Base-by-base conservation (phyloP, 2,888 invertebrate genomes). In the Rotaria macrura region DNA sequence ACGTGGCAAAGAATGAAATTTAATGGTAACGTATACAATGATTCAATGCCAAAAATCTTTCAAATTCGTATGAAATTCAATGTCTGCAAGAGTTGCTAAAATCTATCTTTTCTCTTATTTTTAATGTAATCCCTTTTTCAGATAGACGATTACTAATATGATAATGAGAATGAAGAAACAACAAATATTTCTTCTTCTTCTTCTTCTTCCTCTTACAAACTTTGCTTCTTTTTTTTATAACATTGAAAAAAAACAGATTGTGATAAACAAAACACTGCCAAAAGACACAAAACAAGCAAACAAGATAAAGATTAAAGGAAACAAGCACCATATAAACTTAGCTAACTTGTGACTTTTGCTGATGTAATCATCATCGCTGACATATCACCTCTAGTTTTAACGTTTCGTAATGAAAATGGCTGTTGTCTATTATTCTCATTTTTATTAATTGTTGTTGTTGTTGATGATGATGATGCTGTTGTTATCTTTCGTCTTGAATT, bases 401-500 rank as follows among this genome's bases (percentile, higher is more conserved):
- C 38, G 25, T 79, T 79, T 79, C 43, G 23, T 43, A 79, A 79
- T 79, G 79, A 79, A 79, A 79, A 79, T 43, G 43, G 40, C n/a
- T 65, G 17, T 6, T 65, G 65, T 34, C 65, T 34, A 65, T 65
- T 65, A 65, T 34, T 34, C 34, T 65, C 65, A 65, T 65, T 65
- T 20, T 5, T 20, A 65, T 34, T 65, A 17, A 65, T 7, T 38
- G 29, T 65, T 29, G 29, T 17, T 29, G 34, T 65, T 65, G 34
- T 14, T 34, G 25, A 34, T 29, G 34, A 34, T 65, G 34, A 4
- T 34, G 25, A 34, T 47, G 47, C 12, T 12, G 34, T 65, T 65
- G 65, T 17, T 34, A 34, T 65, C 38, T 20, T 29, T 4, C 65
- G 65, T 65, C 34, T 65, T 38, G 65, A 29, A 65, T 65, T 23